Base-by-base conservation (phyloP, 2,113 vertebrate species). In the Engystomops pustulosus region DNA sequence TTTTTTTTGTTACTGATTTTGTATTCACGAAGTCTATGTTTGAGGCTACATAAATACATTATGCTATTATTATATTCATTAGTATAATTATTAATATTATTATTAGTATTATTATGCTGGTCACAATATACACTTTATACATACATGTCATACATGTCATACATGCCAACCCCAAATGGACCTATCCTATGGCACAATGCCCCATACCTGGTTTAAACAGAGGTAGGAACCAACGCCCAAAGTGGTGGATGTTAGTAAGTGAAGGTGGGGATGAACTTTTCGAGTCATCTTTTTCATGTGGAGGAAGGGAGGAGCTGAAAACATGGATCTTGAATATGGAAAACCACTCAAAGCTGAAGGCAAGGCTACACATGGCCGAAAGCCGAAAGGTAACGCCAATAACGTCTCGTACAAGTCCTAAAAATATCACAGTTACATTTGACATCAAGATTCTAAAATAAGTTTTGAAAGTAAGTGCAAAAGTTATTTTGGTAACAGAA, bases 381-480 rank as follows among this genome's bases (percentile, higher is more conserved):
- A 6, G 62, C 62, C 62, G 62, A 67, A n/a, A 67, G 30, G 62
- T 34, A 67, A 67, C 74, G 10, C 74, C 74, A 55, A 55, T 77
- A 76, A 76, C 51, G 41, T 58, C n/a, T 38, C 20, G 32, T 58
- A 10, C 34, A 38, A 34, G 32, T 17, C 27, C 72, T 76, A 76
- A 76, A 76, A 76, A 76, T 76, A 76, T 34, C 41, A 30, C 25
- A 27, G 23, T 47, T 32, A 27, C 38, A 18, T 51, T 49, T 49
- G 45, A 74, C 71, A 74, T 74, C 71, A 10, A 74, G 11, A 6
- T 36, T 78, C 51, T 60, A 78, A 78, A 78, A 78, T 38, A 55
- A 58, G 49, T 14, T 58, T 78, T 38, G 38, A 58, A 60, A 78
- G 75, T 78, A 60, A 60, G 34, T 60, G 51, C 11, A 60, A 36